Evolutionary conservation across 2,888 invertebrate genomes (phyloP).

Genomic region (Tolmerus cingulatus): DNA sequence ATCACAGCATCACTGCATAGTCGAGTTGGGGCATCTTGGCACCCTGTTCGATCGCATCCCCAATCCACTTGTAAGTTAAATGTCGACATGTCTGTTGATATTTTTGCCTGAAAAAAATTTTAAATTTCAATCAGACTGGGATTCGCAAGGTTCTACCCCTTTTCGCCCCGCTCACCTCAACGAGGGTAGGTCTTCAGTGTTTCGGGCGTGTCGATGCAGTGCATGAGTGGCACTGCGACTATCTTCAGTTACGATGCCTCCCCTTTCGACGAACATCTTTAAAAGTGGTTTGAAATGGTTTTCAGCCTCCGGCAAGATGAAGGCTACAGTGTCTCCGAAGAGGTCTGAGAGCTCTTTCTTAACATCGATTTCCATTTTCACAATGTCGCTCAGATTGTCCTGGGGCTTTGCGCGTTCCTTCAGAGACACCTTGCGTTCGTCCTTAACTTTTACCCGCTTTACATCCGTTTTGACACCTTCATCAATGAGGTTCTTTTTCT

Average conservation of each 20-base stretch:
- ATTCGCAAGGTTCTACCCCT: neutral
- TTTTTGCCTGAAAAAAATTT: conserved; percentile 52
- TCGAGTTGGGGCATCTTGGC: conserved; percentile 42
- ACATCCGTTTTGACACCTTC: neutral
- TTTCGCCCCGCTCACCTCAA: conserved; percentile 46
- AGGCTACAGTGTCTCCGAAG: conserved; percentile 48
- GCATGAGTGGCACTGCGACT: conserved; percentile 53
- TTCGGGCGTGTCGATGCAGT: conserved; percentile 46
- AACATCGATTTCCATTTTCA: neutral
- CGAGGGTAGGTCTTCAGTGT: conserved; percentile 42
- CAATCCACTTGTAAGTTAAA: conserved; percentile 56
- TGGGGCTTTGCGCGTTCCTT: neutral
- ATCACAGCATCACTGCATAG: conserved; percentile 46
- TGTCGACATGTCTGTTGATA: conserved; percentile 57
- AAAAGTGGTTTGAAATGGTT: neutral
- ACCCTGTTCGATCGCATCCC: conserved; percentile 53
- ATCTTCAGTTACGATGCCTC: conserved; percentile 55
- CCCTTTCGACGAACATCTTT: conserved; percentile 47
- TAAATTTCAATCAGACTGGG: conserved; percentile 9
- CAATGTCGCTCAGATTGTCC: neutral
- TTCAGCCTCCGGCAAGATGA: conserved; percentile 42
- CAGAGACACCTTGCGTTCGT: neutral
- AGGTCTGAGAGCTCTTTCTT: conserved; percentile 30
- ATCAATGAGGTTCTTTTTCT: neutral
- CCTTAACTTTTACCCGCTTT: conserved; percentile 24